Evolutionary conservation across 2,888 invertebrate genomes (phyloP), one percentile per base, ranked within the genome.

Genomic region (Papilio protenor): DNA sequence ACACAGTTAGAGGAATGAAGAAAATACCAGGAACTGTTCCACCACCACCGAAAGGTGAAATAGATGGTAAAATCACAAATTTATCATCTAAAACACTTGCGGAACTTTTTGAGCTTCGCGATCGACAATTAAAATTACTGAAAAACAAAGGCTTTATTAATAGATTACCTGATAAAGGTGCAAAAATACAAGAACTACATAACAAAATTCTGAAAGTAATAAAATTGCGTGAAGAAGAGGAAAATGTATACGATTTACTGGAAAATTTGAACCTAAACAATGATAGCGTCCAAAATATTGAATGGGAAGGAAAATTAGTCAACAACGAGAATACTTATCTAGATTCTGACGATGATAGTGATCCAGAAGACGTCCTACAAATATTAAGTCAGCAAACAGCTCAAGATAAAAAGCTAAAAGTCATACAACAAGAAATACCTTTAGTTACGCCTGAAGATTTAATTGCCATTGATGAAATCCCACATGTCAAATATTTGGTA

Each of bases 281-380:
- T 49, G 87, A 91, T 70, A 87, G 91, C 6, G 90, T 96, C 77
- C 95, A 95, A 85, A 90, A 95, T 84, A 85, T 96, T 1, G 96
- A 96, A 91, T 96, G 96, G 96, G 93, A 94, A 27, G 95, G 95
- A 49, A 94, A 93, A 82, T 87, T 93, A 23, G 86, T 90, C 21
- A 86, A 84, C 27, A 84, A 86, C 8, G 84, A 89, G n/a, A 66
- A 66, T 66, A 83, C 80, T 16, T 91, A 91, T 79, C 85, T 95
- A 23, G 95, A 95, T 85, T 92, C 96, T 2, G 96, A 96, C 84
- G 96, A 96, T 80, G 96, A 96, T 72, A 96, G 96, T 84, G 95
- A 95, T 40, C 94, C 95, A 16, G 95, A 94, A 82, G 95, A 96
- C 89, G 95, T 96, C 0, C 83, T 96, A 77, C 95, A 95, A 81